phyloP scores from a whole-genome alignment of 2,888 invertebrate genomes.

The Caenorhabditis doughertyi region DNA sequence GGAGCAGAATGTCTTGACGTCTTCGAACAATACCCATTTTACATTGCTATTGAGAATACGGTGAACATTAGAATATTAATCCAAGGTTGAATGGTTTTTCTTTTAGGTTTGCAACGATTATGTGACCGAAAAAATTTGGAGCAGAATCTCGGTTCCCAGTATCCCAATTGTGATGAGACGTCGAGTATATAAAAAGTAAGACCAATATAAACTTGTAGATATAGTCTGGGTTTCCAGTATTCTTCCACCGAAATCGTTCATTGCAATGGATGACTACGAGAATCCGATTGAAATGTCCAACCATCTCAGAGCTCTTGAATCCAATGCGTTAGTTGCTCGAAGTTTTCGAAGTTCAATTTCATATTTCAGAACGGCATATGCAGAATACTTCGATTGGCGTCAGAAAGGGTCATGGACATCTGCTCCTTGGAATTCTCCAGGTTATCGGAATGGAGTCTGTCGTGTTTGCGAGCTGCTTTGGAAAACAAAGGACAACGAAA shows the following conservation, averaged over 20 bases:
- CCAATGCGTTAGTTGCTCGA: slow-evolving; percentile 60
- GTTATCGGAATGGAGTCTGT: slow-evolving; percentile 77
- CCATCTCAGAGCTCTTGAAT: slow-evolving; percentile 68
- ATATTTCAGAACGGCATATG: slow-evolving; percentile 71
- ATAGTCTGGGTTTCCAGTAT: slow-evolving; percentile 61
- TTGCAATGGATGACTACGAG: slow-evolving; percentile 80
- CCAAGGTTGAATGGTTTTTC: not conserved
- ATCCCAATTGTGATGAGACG: slow-evolving; percentile 81
- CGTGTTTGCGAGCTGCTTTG: slow-evolving; percentile 72
- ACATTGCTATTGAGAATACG: slow-evolving; percentile 79
- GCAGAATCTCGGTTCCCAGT: slow-evolving; percentile 67
- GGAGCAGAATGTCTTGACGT: slow-evolving; percentile 62
- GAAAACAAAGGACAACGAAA: slow-evolving; percentile 53
- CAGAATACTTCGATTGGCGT: slow-evolving; percentile 80
- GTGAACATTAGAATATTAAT: too few species aligned
- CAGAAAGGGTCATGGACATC: slow-evolving; percentile 75
- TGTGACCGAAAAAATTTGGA: slow-evolving; percentile 81
- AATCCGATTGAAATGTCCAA: slow-evolving; percentile 76
- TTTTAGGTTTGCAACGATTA: slow-evolving; percentile 78
- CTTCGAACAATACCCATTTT: slow-evolving; percentile 78
- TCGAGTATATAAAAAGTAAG: slow-evolving; percentile 68
- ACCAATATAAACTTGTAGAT: not conserved
- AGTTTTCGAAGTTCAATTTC: too few species aligned
- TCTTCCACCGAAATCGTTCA: slow-evolving; percentile 76
- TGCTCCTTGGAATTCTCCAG: slow-evolving; percentile 79